Evolutionary conservation across 2,797 vertebrate species (phyloP).

Genomic region (Tenualosa ilisha): DNA sequence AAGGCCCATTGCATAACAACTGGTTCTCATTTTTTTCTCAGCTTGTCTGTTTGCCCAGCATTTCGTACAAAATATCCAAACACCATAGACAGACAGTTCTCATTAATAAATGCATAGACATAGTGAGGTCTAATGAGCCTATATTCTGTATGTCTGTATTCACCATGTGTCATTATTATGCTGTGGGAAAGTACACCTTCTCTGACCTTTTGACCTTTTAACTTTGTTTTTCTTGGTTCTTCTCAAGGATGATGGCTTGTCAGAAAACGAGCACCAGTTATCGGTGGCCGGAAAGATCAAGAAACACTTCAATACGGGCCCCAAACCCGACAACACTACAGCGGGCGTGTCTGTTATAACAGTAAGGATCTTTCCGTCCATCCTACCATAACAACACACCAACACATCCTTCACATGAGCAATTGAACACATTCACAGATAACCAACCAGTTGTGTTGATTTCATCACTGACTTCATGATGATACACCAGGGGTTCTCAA

Average conservation of each 20-base stretch:
- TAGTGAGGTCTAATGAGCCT: too few species aligned
- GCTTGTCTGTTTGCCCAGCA: neutral
- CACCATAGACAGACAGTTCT: neutral
- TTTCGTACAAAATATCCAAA: neutral
- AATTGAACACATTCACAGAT: neutral
- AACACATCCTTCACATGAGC: neutral
- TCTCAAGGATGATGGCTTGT: slow-evolving; percentile 85
- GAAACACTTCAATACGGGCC: slow-evolving; percentile 94
- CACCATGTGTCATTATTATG: too few species aligned
- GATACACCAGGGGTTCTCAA: too few species aligned
- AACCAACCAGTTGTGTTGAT: neutral
- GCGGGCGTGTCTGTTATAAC: slow-evolving; percentile 96
- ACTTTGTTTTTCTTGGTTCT: slow-evolving; percentile 32
- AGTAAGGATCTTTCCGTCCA: slow-evolving; percentile 77
- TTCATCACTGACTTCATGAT: too few species aligned
- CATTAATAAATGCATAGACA: too few species aligned
- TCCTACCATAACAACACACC: neutral
- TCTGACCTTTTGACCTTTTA: neutral
- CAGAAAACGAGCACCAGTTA: slow-evolving; percentile 89
- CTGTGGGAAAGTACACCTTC: neutral
- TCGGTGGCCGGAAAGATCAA: slow-evolving; percentile 96
- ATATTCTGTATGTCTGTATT: too few species aligned
- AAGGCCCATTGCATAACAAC: neutral
- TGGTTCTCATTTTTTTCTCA: neutral
- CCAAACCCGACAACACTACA: slow-evolving; percentile 85